These are phyloP conservation scores for Thymelicus acteon DNA, from an alignment of 2,888 invertebrate species.

Conservation along the genomic window DNA sequence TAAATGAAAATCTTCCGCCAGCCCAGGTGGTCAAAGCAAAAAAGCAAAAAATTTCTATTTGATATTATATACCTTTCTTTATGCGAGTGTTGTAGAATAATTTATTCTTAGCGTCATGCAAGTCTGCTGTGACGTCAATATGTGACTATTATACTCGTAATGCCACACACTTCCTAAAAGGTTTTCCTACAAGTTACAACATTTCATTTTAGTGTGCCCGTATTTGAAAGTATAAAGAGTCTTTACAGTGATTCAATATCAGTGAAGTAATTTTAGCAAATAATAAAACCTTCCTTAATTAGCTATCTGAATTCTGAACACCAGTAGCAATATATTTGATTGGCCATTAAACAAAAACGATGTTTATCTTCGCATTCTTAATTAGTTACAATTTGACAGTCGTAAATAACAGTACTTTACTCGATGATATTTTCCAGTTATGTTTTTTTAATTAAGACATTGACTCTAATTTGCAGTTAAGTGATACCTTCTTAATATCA, in stretches of 20 bases:
- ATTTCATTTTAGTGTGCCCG: too few species aligned
- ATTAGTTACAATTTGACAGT: constrained; percentile 32
- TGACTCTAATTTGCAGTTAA: not conserved
- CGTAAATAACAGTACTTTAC: constrained; percentile 28
- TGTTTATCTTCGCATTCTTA: constrained; percentile 27
- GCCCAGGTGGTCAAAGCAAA: too few species aligned
- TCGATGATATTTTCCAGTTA: constrained; percentile 6
- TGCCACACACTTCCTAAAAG: too few species aligned
- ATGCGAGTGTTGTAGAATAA: too few species aligned
- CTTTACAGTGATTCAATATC: not conserved
- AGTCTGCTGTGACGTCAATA: too few species aligned
- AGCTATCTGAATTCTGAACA: constrained; percentile 20
- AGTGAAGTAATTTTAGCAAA: constrained; percentile 5
- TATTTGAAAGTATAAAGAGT: not conserved
- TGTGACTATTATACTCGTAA: too few species aligned
- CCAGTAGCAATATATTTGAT: constrained; percentile 33
- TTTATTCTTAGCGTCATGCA: too few species aligned
- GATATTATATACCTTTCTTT: too few species aligned
- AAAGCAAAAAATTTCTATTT: too few species aligned
- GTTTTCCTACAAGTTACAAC: too few species aligned
- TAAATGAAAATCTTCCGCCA: too few species aligned
- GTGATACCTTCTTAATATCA: too few species aligned
- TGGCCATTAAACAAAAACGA: constrained; percentile 21
- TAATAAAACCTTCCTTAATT: constrained; percentile 13
- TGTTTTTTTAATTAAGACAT: constrained; percentile 7